Evolutionary conservation across 2,113 vertebrate species (phyloP).

Genomic region (Irena cyanogastra): DNA sequence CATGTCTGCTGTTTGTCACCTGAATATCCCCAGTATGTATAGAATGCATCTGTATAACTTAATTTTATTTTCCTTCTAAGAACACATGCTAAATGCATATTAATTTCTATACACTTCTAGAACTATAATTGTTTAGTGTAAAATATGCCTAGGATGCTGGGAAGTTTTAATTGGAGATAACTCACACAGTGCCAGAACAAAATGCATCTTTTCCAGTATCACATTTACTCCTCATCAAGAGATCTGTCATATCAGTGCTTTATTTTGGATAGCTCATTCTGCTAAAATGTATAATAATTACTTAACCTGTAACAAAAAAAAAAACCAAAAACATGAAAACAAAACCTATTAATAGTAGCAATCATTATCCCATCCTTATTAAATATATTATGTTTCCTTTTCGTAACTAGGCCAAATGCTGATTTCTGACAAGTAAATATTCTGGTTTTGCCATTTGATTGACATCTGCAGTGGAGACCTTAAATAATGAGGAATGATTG

Average conservation of each 20-base stretch:
- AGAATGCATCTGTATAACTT: not conserved
- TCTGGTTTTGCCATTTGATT: not conserved
- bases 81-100: not conserved
- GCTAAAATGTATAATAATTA: not conserved
- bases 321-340: not conserved
- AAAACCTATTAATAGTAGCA: not conserved
- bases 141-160: not conserved
- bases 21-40: not conserved
- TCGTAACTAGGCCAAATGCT: not conserved
- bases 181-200: not conserved
- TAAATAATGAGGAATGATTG: not conserved
- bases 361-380: not conserved
- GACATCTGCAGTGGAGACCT: not conserved
- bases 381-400: not conserved
- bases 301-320: not conserved
- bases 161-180: not conserved
- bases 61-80: not conserved
- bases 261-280: not conserved
- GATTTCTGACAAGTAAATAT: not conserved
- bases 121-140: not conserved
- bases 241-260: not conserved
- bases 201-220: not conserved
- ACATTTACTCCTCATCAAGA: not conserved
- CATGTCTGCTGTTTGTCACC: conserved; percentile 13
- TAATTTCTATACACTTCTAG: not conserved